Evolutionary conservation across 2,797 vertebrate genomes (phyloP).

Genomic region (Dicrostonyx torquatus): DNA sequence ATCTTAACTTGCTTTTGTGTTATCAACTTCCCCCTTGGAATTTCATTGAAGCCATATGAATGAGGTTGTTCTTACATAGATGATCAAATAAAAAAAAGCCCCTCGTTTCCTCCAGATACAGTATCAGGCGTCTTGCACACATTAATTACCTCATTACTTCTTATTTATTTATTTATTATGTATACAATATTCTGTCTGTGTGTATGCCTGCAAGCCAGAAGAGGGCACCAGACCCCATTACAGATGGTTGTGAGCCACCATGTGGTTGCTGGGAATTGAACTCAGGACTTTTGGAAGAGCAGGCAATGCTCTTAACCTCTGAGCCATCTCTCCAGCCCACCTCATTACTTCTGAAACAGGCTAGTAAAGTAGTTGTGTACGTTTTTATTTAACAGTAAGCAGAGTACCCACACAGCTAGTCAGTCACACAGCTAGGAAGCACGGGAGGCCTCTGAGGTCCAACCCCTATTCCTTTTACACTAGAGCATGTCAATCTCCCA

Average conservation of each 20-base stretch:
- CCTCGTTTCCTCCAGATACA: constrained; percentile 8
- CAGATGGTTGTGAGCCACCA: too few relatives aligned
- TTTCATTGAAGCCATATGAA: constrained; percentile 29
- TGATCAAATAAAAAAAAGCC: constrained; percentile 20
- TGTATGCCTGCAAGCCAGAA: too few relatives aligned
- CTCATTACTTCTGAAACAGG: constrained; percentile 15
- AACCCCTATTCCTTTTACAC: constrained; percentile 2
- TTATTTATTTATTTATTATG: too few relatives aligned
- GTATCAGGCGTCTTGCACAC: background rate
- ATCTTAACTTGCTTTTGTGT: constrained; percentile 1
- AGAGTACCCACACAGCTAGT: background rate
- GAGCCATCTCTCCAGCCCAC: too few relatives aligned
- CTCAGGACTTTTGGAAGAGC: too few relatives aligned
- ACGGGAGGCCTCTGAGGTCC: background rate
- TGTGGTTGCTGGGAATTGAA: too few relatives aligned
- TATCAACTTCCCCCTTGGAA: background rate
- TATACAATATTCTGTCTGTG: too few relatives aligned
- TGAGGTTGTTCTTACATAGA: constrained; percentile 36
- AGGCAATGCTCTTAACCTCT: too few relatives aligned
- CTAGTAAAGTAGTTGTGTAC: background rate
- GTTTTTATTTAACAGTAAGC: constrained; percentile 37
- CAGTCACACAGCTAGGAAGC: constrained; percentile 28
- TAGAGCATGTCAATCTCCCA: background rate
- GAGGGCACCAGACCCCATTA: too few relatives aligned
- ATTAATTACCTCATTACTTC: background rate